Evolutionary conservation across 2,797 vertebrate species (phyloP).

Genomic region (Megalops cyprinoides): DNA sequence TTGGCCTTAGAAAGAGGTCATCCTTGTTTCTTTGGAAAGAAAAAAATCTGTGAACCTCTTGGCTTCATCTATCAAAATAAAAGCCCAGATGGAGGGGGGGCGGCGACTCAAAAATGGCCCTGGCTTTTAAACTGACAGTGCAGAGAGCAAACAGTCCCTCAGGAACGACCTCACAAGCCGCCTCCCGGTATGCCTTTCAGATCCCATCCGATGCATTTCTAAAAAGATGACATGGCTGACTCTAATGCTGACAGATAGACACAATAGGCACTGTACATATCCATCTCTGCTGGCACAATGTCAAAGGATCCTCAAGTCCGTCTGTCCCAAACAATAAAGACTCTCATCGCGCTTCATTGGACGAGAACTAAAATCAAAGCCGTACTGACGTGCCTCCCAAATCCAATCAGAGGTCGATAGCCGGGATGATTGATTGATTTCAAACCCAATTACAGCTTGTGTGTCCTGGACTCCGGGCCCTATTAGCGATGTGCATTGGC

Average conservation of each 20-base stretch:
- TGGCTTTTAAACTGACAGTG: too few species aligned
- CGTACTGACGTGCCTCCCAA: constrained; percentile 62
- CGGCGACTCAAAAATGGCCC: too few species aligned
- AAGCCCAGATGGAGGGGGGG: too few species aligned
- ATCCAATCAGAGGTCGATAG: constrained; percentile 67
- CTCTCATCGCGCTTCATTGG: constrained; percentile 61
- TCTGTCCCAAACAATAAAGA: constrained; percentile 61
- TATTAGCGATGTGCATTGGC: constrained; percentile 62
- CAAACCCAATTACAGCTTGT: constrained; percentile 59
- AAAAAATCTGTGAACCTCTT: too few species aligned
- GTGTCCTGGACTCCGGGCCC: constrained; percentile 47
- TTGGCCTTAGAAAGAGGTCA: too few species aligned
- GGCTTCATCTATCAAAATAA: too few species aligned
- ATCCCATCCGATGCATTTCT: constrained; percentile 29
- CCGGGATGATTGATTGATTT: constrained; percentile 64
- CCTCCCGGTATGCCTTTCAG: neutral
- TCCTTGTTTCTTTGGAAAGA: too few species aligned
- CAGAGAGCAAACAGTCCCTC: too few species aligned
- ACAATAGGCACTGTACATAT: constrained; percentile 56
- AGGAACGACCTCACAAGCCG: neutral
- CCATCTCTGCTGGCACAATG: constrained; percentile 58
- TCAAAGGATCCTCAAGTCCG: constrained; percentile 43
- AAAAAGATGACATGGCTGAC: constrained; percentile 58
- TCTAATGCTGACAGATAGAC: constrained; percentile 60
- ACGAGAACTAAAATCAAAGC: constrained; percentile 62